Conservation (phyloP, 2,113 vertebrate species). For the Vulpes lagopus region DNA sequence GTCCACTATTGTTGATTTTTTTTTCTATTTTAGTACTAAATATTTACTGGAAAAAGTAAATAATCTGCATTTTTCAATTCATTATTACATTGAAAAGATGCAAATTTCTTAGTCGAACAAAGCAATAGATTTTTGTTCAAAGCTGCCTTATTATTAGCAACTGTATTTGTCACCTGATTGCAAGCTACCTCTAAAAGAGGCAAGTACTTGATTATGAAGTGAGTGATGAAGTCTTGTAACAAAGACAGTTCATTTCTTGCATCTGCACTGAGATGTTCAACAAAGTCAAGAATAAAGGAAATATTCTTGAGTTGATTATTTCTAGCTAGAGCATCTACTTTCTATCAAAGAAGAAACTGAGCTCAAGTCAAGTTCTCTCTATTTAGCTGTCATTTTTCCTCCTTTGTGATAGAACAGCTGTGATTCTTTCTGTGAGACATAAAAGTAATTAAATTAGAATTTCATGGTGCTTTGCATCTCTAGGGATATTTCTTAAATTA, state of each 20-base stretch:
- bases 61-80: neutral
- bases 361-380: neutral
- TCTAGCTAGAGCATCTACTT: constrained; percentile 29
- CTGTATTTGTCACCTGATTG: neutral
- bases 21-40: constrained; percentile 35
- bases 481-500: constrained; percentile 56
- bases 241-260: constrained; percentile 41
- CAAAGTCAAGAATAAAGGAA: constrained; percentile 47
- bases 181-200: neutral
- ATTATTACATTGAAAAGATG: constrained; percentile 38
- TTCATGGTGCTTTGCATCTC: neutral
- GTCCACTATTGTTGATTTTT: neutral
- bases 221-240: constrained; percentile 14
- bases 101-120: neutral
- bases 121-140: constrained; percentile 5
- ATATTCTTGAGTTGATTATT: constrained; percentile 45
- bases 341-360: neutral
- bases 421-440: neutral
- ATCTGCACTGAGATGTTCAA: neutral
- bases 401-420: neutral
- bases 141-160: neutral
- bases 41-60: neutral
- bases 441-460: constrained; percentile 65
- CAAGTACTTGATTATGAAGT: neutral
- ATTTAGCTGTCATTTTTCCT: neutral